Conservation (phyloP, 2,113 vertebrate genomes). For the Chaetodon trifascialis region DNA sequence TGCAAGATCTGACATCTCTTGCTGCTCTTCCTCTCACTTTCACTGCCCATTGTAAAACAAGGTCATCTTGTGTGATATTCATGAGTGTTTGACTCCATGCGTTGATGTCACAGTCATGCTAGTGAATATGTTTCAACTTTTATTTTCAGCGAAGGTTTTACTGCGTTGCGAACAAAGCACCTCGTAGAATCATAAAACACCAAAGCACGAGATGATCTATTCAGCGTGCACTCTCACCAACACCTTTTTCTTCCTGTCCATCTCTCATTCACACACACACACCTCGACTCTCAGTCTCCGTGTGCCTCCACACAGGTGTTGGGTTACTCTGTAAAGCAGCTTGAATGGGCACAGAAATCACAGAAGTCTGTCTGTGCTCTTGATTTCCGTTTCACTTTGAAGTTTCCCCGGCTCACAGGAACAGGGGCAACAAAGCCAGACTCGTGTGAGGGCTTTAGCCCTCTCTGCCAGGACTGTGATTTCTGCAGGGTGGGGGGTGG, state of each 20-base stretch:
- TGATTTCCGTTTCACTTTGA: constrained; percentile 80
- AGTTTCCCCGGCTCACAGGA: constrained; percentile 73
- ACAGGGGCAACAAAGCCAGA: constrained; percentile 70
- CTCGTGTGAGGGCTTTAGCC: constrained; percentile 75
- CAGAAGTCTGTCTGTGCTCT: constrained; percentile 76
- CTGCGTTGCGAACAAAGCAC: constrained; percentile 3
- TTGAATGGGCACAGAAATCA: constrained; percentile 76
- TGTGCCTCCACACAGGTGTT: constrained; percentile 78
- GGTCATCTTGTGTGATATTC: constrained; percentile 22
- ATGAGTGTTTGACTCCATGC: neutral
- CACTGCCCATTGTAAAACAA: constrained; percentile 15
- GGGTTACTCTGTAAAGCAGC: constrained; percentile 79
- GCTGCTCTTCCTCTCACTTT: constrained; percentile 53
- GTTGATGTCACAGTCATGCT: constrained; percentile 5
- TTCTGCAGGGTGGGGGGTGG: constrained; percentile 17
- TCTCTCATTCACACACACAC: constrained; percentile 33
- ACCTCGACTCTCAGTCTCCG: constrained; percentile 35
- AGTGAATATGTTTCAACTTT: constrained; percentile 16
- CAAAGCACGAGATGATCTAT: constrained; percentile 30
- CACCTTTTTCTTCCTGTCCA: constrained; percentile 42
- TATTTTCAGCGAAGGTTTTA: constrained; percentile 26
- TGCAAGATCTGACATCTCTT: constrained; percentile 45
- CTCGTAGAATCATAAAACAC: constrained; percentile 28
- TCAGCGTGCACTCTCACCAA: constrained; percentile 25
- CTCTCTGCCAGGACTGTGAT: constrained; percentile 48